Evolutionary conservation across 2,888 invertebrate genomes (phyloP).

Genomic region (Leptopterna dolabrata): DNA sequence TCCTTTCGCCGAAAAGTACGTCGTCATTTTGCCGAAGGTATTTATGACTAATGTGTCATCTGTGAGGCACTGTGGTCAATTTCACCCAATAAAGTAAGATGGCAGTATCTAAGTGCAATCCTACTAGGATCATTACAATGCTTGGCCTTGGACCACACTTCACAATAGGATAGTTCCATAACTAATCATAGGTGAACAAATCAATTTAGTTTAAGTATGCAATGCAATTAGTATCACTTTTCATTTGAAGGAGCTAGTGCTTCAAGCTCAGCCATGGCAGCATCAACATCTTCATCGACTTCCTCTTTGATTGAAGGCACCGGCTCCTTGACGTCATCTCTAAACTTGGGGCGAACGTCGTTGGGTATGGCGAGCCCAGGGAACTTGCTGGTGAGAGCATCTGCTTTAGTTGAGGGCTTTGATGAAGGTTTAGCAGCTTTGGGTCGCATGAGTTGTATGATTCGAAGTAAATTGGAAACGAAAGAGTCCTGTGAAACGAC

Average conservation of each 20-base stretch:
- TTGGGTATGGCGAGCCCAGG: slow-evolving; percentile 86
- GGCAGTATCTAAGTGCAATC: too few relatives aligned
- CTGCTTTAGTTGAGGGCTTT: slow-evolving; percentile 62
- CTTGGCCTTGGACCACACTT: too few relatives aligned
- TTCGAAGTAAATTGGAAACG: slow-evolving; percentile 89
- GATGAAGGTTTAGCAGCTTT: slow-evolving; percentile 63
- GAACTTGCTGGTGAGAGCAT: slow-evolving; percentile 77
- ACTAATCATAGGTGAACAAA: too few relatives aligned
- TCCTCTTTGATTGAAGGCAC: slow-evolving; percentile 42
- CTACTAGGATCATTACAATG: too few relatives aligned
- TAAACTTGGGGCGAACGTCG: slow-evolving; percentile 67
- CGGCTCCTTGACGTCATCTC: not conserved
- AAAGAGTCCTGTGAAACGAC: slow-evolving; percentile 80
- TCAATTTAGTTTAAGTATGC: too few relatives aligned
- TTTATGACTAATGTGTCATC: too few relatives aligned
- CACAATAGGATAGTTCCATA: too few relatives aligned
- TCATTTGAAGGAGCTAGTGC: slow-evolving; percentile 79
- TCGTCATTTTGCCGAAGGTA: too few relatives aligned
- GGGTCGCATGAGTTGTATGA: slow-evolving; percentile 95
- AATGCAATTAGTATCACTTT: slow-evolving; percentile 25
- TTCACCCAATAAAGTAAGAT: too few relatives aligned
- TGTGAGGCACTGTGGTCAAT: too few relatives aligned
- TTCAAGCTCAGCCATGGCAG: slow-evolving; percentile 89
- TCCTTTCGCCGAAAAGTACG: too few relatives aligned
- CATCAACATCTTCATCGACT: slow-evolving; percentile 68